Evolutionary conservation across 2,888 invertebrate species (phyloP), one percentile per base, ranked within the genome.

Genomic region (Philopedon plagiatum): DNA sequence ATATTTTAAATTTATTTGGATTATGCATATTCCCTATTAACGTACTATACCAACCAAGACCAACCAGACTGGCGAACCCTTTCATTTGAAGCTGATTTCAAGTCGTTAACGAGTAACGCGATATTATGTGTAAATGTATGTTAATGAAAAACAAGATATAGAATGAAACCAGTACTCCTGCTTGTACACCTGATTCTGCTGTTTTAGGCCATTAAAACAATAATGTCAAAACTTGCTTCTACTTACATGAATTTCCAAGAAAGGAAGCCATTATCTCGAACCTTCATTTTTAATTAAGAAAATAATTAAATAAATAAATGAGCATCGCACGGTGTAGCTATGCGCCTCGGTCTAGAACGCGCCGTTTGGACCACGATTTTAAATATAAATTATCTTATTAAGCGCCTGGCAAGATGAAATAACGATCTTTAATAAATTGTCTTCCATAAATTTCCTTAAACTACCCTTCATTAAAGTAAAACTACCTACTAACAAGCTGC

Each of bases 371-470:
- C 51, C 71, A 71, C 71, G 71, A 71, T 71, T 71, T 71, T 71
- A 71, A 71, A 71, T 71, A 71, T 71, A 71, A 71, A 71, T 71
- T 71, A 71, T 71, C 71, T 71, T 71, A 71, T 71, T 71, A 71
- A 71, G 56, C 56, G 56, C 54, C 39, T 41, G 62, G 56, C 68
- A 19, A 62, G 62, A 71, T 66, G 66, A 41, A 66, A 71, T 71
- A 66, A 67, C 66, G 72, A 62, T 72, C 72, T 68, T 72, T 67
- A 72, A 72, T 72, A 72, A 65, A 72, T 72, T 62, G 67, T 65
- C 66, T 46, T 29, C 46, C 56, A 71, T 71, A 71, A 71, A 71
- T 72, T 65, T 64, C 63, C 72, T 18, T 68, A 72, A 71, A 68
- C 72, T 67, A 67, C 72, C 67, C 67, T 65, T 72, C 62, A 63